Percentiles rank a stretch among this genome's conserved stretches.
phyloP scores from a whole-genome alignment of 2,113 vertebrate species.

The Phodopus roborovskii region DNA sequence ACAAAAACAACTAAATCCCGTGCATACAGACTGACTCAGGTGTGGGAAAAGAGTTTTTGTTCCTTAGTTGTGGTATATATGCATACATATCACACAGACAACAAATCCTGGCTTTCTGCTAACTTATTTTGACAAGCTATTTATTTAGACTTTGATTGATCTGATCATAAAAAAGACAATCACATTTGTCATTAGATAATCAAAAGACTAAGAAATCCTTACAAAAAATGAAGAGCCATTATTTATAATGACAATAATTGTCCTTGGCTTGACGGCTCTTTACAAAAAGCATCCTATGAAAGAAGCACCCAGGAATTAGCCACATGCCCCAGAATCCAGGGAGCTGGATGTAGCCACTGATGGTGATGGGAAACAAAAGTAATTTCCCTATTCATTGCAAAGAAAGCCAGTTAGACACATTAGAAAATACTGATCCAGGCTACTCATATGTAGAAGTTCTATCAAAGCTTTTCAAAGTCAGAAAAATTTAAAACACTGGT shows the following conservation, averaged over 20 bases:
- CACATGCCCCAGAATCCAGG: not conserved
- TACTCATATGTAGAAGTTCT: not conserved
- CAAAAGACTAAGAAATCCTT: conserved; percentile 62
- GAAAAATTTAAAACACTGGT: conserved; percentile 35
- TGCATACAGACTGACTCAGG: not conserved
- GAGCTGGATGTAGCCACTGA: not conserved
- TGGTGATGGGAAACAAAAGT: not conserved
- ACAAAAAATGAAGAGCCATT: conserved; percentile 27
- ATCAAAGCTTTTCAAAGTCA: not conserved
- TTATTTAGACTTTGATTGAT: conserved; percentile 51
- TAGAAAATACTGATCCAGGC: not conserved
- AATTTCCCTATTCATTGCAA: not conserved
- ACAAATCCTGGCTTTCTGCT: conserved; percentile 25
- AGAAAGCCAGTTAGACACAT: not conserved
- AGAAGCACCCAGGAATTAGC: not conserved
- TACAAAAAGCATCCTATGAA: conserved; percentile 38
- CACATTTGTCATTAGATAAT: conserved; percentile 49
- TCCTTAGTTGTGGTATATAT: conserved; percentile 10
- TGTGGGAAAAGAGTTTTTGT: not conserved
- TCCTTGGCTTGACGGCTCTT: conserved; percentile 40
- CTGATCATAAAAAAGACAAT: conserved; percentile 43
- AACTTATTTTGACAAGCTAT: conserved; percentile 65
- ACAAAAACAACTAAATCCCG: not conserved
- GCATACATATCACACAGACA: not conserved
- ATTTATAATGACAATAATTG: conserved; percentile 42